Percentiles rank a stretch among this genome's conserved stretches.
Conservation (phyloP, 2,113 vertebrate genomes). For the Pachycephala philippinensis region DNA sequence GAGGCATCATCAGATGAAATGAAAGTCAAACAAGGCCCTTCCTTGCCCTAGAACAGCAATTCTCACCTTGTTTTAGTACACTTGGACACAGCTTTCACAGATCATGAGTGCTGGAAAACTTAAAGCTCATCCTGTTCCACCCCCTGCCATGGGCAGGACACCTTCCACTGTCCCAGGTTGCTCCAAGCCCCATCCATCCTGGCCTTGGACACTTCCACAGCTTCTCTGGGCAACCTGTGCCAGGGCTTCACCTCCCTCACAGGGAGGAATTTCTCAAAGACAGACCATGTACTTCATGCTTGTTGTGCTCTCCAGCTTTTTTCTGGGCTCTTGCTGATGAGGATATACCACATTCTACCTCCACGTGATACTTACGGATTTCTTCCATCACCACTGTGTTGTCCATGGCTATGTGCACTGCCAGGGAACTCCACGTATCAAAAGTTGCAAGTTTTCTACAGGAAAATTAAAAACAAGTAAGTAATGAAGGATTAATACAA, state of each 20-base stretch:
- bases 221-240: neutral
- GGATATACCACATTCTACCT: neutral
- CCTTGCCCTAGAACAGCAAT: neutral
- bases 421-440: conserved; percentile 91
- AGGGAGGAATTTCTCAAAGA: neutral
- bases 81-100: neutral
- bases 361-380: conserved; percentile 83
- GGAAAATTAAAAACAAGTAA: neutral
- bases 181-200: fast-evolving
- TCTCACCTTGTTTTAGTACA: neutral
- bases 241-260: neutral
- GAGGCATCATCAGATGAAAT: neutral
- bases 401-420: conserved; percentile 97
- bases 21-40: neutral
- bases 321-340: neutral
- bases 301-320: neutral
- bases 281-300: neutral
- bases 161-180: neutral
- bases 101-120: neutral
- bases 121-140: neutral
- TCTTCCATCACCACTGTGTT: conserved; percentile 98
- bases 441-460: conserved; percentile 91
- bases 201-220: neutral
- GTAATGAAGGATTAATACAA: neutral
- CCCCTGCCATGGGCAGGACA: neutral